Evolutionary conservation across 2,113 vertebrate species (phyloP).

Genomic region (Gyps fulvus): DNA sequence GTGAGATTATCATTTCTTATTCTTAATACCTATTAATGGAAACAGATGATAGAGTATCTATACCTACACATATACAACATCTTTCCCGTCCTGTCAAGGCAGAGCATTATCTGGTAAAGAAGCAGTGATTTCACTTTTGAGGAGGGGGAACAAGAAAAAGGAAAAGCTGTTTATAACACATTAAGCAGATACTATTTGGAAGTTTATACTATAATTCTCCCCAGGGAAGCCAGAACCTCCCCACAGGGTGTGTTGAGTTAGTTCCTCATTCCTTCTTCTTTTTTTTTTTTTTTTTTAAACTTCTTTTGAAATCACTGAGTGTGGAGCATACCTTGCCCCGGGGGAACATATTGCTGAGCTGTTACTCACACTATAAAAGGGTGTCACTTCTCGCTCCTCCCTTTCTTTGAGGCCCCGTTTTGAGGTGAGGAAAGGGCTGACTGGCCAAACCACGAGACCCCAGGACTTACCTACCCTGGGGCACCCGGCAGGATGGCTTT

Average conservation of each 20-base stretch:
- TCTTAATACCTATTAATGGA: constrained; percentile 35
- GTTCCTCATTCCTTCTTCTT: constrained; percentile 29
- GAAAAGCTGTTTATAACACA: neutral
- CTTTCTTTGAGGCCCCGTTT: neutral
- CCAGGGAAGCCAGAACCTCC: constrained; percentile 5
- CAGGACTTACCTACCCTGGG: neutral
- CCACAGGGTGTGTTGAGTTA: constrained; percentile 3
- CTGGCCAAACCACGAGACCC: neutral
- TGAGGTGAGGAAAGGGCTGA: neutral
- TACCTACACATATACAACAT: neutral
- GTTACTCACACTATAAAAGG: neutral
- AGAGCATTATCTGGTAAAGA: neutral
- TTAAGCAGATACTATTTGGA: neutral
- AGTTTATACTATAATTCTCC: neutral
- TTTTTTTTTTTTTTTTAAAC: neutral
- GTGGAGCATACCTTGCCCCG: neutral
- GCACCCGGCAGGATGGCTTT: neutral
- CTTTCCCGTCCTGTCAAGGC: neutral
- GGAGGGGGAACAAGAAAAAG: neutral
- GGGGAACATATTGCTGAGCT: neutral
- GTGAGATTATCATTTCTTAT: neutral
- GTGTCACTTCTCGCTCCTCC: neutral
- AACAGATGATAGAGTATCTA: neutral
- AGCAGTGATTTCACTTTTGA: neutral
- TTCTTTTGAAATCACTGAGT: neutral